Percentiles rank a stretch among this genome's conserved stretches.
Evolutionary conservation across 2,888 invertebrate genomes (phyloP).

Genomic region (Actias luna): DNA sequence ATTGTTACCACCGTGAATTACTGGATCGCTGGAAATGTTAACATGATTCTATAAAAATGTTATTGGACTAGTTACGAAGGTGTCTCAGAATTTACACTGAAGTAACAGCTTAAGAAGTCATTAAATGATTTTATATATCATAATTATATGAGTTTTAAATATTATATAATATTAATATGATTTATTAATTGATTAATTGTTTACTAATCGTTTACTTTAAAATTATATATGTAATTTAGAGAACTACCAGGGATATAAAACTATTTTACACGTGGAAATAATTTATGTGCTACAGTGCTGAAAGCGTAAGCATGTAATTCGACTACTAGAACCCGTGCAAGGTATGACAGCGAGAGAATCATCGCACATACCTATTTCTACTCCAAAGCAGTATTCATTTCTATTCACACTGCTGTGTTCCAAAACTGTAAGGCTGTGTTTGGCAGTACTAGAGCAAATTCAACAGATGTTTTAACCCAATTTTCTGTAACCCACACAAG

Average conservation of each 20-base stretch:
- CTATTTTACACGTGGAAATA: not conserved
- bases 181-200: not conserved
- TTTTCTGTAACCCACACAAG: too few relatives aligned
- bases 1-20: conserved; percentile 92
- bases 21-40: conserved; percentile 89
- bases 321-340: not conserved
- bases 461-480: not conserved
- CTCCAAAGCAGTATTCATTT: not conserved
- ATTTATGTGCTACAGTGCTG: not conserved
- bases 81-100: too few relatives aligned
- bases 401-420: not conserved
- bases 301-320: not conserved
- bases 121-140: too few relatives aligned
- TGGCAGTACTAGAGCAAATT: too few relatives aligned
- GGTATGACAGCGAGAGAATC: not conserved
- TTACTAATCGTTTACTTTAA: not conserved
- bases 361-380: not conserved
- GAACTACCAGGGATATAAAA: not conserved
- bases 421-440: too few relatives aligned
- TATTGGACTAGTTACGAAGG: too few relatives aligned
- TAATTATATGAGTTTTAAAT: too few relatives aligned
- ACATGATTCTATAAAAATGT: not conserved
- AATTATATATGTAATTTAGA: not conserved
- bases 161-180: too few relatives aligned
- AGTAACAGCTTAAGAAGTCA: too few relatives aligned